Conservation (phyloP, 1,140 invertebrate species). For the Drosophila fuyamai region DNA sequence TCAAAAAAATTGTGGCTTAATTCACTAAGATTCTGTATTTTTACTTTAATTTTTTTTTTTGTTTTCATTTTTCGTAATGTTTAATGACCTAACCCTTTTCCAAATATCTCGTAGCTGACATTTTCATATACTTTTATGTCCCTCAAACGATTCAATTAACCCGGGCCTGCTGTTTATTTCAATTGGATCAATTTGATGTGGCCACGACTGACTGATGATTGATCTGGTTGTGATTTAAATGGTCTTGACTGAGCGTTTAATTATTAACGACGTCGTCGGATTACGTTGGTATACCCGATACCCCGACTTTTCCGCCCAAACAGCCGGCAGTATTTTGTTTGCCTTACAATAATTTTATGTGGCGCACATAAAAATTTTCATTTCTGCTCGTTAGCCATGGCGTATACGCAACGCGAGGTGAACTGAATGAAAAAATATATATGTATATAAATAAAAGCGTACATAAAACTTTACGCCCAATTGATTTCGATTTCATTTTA, state of each 20-base stretch:
- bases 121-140: neutral
- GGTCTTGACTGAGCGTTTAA: conserved; percentile 52
- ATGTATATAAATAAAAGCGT: conserved; percentile 24
- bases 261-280: conserved; percentile 52
- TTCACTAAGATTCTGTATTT: too few species aligned
- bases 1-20: too few species aligned
- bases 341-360: conserved; percentile 64
- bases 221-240: conserved; percentile 69
- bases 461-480: conserved; percentile 60
- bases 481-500: conserved; percentile 70
- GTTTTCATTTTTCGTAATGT: too few species aligned
- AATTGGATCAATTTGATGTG: conserved; percentile 4
- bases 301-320: neutral
- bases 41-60: too few species aligned
- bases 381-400: conserved; percentile 62
- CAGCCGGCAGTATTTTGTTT: conserved; percentile 5
- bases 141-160: conserved; percentile 1
- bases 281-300: conserved; percentile 12
- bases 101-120: neutral
- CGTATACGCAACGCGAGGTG: conserved; percentile 42
- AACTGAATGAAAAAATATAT: conserved; percentile 4
- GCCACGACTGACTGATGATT: conserved; percentile 39
- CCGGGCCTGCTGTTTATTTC: neutral
- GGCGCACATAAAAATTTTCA: conserved; percentile 53
- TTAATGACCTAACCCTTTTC: too few species aligned